These are phyloP conservation scores for Gouania willdenowi DNA, from an alignment of 2,797 vertebrate species.

Conservation along the genomic window DNA sequence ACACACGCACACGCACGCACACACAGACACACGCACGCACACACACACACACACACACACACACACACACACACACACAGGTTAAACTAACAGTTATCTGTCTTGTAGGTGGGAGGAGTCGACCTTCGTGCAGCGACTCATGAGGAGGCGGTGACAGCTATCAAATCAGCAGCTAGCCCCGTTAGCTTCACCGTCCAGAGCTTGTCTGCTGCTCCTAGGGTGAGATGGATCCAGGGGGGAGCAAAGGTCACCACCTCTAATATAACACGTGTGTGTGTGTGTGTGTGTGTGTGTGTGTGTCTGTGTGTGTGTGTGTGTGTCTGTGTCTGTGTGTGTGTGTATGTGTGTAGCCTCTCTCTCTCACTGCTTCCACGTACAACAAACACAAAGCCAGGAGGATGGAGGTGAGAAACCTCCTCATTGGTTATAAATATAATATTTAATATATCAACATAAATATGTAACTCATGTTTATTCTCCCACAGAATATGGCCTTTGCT, in stretches of 20 bases:
- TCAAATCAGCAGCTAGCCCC: slow-evolving; percentile 85
- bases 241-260: too few relatives aligned
- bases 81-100: too few relatives aligned
- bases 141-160: slow-evolving; percentile 87
- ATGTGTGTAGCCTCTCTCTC: slow-evolving; percentile 53
- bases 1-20: too few relatives aligned
- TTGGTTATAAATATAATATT: too few relatives aligned
- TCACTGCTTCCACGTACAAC: slow-evolving; percentile 38
- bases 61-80: too few relatives aligned
- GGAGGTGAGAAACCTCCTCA: slow-evolving; percentile 50
- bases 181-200: slow-evolving; percentile 92
- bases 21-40: too few relatives aligned
- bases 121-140: slow-evolving; percentile 88
- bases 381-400: slow-evolving; percentile 23
- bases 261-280: neutral
- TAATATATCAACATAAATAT: too few relatives aligned
- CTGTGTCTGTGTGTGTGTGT: slow-evolving; percentile 24
- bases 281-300: neutral
- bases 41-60: too few relatives aligned
- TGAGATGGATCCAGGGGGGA: too few relatives aligned
- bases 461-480: too few relatives aligned
- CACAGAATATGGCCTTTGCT: too few relatives aligned
- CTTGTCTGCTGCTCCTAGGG: slow-evolving; percentile 82
- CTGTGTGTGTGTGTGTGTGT: neutral
- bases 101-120: slow-evolving; percentile 85